Percentiles rank a stretch among this genome's conserved stretches.
These are phyloP conservation scores for Takifugu rubripes DNA, from an alignment of 2,797 vertebrate species.

Conservation along the genomic window DNA sequence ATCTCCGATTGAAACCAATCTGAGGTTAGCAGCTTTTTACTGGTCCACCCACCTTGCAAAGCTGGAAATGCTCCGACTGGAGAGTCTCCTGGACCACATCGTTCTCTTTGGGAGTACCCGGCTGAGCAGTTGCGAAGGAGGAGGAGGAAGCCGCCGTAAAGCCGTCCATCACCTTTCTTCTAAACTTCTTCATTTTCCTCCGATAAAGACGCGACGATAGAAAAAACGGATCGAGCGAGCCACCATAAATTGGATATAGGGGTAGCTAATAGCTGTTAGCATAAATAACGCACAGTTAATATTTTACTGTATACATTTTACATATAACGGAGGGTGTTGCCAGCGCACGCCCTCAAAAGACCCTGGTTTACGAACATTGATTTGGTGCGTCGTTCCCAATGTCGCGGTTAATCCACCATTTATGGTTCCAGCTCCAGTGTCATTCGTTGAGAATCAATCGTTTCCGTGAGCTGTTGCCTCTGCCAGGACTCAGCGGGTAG, in stretches of 20 bases:
- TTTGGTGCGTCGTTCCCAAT: constrained; percentile 22
- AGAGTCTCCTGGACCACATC: constrained; percentile 89
- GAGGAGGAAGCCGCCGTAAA: constrained; percentile 84
- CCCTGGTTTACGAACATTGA: constrained; percentile 40
- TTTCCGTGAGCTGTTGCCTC: constrained; percentile 56
- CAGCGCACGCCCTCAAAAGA: constrained; percentile 54
- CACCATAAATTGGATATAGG: constrained; percentile 50
- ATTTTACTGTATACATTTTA: constrained; percentile 58
- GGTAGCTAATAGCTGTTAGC: constrained; percentile 64
- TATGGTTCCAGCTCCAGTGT: constrained; percentile 35
- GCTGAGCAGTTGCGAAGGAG: constrained; percentile 68
- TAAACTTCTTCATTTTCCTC: constrained; percentile 93
- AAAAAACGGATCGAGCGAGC: constrained; percentile 47
- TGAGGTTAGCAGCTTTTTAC: constrained; percentile 9
- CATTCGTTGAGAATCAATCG: constrained; percentile 51
- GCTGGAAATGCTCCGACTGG: constrained; percentile 97
- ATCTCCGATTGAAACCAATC: constrained; percentile 8
- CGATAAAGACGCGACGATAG: constrained; percentile 49
- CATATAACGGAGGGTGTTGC: constrained; percentile 68
- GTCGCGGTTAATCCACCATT: constrained; percentile 55
- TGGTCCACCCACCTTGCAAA: constrained; percentile 89
- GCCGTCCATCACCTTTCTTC: constrained; percentile 97
- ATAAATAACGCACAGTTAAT: constrained; percentile 66
- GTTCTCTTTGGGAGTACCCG: constrained; percentile 80
- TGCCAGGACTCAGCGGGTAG: constrained; percentile 60